Evolutionary conservation across 2,888 invertebrate species (phyloP).

Genomic region (Nyleta sp.): DNA sequence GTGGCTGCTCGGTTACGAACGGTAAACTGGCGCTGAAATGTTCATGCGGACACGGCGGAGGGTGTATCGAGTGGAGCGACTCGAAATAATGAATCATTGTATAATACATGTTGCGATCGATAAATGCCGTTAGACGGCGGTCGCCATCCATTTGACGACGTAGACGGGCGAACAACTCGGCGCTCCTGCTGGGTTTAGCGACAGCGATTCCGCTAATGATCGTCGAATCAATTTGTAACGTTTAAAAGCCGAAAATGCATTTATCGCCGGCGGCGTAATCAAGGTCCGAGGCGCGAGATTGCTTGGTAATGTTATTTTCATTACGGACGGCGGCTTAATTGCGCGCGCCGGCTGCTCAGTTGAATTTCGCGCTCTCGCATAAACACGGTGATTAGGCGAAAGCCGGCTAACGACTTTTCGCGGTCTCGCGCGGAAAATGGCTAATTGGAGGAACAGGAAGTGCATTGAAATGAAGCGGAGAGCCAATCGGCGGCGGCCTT

Average conservation of each 20-base stretch:
- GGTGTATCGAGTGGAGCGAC: neutral
- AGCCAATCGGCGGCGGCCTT: constrained; percentile 72
- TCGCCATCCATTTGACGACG: constrained; percentile 38
- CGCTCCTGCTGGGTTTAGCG: neutral
- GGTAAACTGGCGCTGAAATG: no score
- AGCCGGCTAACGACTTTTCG: constrained; percentile 31
- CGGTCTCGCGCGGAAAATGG: constrained; percentile 43
- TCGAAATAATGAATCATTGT: constrained; percentile 35
- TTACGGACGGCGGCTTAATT: constrained; percentile 15
- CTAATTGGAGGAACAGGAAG: constrained; percentile 61
- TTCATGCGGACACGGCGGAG: neutral
- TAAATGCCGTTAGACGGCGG: constrained; percentile 19
- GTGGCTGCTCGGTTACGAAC: no score
- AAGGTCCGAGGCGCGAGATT: constrained; percentile 9
- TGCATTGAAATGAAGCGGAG: constrained; percentile 57
- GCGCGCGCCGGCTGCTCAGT: neutral
- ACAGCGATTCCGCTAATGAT: constrained; percentile 34
- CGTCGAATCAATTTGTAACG: constrained; percentile 34
- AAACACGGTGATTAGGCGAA: constrained; percentile 13
- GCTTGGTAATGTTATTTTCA: constrained; percentile 34
- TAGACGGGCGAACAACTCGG: constrained; percentile 10
- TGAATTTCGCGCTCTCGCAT: neutral
- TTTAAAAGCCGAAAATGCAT: constrained; percentile 28
- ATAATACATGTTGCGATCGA: constrained; percentile 35
- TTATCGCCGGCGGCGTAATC: constrained; percentile 21